These are phyloP conservation scores for Aspidapion aeneum DNA, from an alignment of 2,888 invertebrate species.

Conservation along the genomic window DNA sequence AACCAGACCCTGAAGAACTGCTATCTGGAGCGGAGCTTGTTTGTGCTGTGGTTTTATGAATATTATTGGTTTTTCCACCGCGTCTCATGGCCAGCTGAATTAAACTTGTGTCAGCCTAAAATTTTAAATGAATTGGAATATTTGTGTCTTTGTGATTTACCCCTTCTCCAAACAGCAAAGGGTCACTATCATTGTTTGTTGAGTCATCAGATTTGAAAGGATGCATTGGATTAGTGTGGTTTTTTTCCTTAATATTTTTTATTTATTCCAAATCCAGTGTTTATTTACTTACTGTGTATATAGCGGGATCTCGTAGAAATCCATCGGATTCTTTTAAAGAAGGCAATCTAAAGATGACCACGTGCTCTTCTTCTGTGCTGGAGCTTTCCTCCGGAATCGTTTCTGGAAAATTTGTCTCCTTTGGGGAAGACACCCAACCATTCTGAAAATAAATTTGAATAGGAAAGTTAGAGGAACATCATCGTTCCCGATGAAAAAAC, in stretches of 20 bases:
- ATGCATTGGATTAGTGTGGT: no score
- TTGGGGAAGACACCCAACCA: constrained; percentile 80
- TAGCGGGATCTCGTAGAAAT: constrained; percentile 70
- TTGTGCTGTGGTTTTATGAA: constrained; percentile 51
- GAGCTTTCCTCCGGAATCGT: constrained; percentile 92
- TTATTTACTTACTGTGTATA: constrained; percentile 72
- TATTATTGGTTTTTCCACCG: constrained; percentile 48
- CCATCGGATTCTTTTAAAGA: constrained; percentile 70
- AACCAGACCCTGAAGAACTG: constrained; percentile 30
- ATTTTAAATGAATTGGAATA: constrained; percentile 7
- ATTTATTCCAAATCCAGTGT: no score
- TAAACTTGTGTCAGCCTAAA: constrained; percentile 72
- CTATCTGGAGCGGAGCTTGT: constrained; percentile 47
- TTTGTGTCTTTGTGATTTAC: no score
- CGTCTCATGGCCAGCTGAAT: constrained; percentile 61
- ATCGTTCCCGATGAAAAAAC: no score
- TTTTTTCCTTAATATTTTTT: no score
- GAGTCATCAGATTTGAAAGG: no score
- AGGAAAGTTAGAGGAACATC: no score
- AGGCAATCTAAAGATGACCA: constrained; percentile 83
- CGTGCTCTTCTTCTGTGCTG: constrained; percentile 88
- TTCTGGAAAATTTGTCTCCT: constrained; percentile 86
- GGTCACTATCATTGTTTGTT: no score
- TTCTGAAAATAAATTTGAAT: constrained; percentile 52
- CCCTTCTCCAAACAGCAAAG: no score